A percentile compares a stretch with the other conserved stretches of the same genome.
Conservation (phyloP, 2,888 invertebrate genomes). For the Antitype chi region DNA sequence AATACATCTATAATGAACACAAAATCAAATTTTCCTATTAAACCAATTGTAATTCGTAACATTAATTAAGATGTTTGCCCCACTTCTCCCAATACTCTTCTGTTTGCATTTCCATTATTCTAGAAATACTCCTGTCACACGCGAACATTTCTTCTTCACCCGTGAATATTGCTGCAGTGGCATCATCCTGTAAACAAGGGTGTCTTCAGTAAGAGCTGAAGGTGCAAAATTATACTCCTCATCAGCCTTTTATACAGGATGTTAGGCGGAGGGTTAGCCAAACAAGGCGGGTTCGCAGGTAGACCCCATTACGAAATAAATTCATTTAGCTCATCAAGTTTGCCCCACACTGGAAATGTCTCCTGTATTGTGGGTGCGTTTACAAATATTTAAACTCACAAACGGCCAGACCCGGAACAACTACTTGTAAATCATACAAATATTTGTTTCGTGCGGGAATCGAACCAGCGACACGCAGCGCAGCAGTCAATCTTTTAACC, state of each 20-base stretch:
- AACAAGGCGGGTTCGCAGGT: neutral
- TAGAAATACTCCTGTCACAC: conserved; percentile 97
- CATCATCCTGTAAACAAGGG: conserved; percentile 91
- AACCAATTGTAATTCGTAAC: conserved; percentile 5
- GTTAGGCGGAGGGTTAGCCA: neutral
- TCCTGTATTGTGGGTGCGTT: too few species aligned
- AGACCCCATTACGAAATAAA: too few species aligned
- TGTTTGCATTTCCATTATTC: conserved; percentile 99
- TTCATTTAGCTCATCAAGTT: too few species aligned
- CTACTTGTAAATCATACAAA: too few species aligned
- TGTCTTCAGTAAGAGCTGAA: neutral
- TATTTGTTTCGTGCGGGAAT: too few species aligned
- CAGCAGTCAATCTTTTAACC: too few species aligned
- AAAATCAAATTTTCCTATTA: conserved; percentile 38
- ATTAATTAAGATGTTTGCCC: conserved; percentile 88
- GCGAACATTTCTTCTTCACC: conserved; percentile 99
- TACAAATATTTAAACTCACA: too few species aligned
- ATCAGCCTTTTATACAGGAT: neutral
- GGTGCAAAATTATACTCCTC: neutral
- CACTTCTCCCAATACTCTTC: conserved; percentile 97
- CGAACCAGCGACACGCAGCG: too few species aligned
- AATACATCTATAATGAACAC: conserved; percentile 37
- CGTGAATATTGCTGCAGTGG: conserved; percentile 97
- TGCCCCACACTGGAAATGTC: too few species aligned
- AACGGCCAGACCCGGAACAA: too few species aligned